These are phyloP conservation scores for Coreoperca whiteheadi DNA, from an alignment of 2,113 vertebrate genomes.

Conservation along the genomic window DNA sequence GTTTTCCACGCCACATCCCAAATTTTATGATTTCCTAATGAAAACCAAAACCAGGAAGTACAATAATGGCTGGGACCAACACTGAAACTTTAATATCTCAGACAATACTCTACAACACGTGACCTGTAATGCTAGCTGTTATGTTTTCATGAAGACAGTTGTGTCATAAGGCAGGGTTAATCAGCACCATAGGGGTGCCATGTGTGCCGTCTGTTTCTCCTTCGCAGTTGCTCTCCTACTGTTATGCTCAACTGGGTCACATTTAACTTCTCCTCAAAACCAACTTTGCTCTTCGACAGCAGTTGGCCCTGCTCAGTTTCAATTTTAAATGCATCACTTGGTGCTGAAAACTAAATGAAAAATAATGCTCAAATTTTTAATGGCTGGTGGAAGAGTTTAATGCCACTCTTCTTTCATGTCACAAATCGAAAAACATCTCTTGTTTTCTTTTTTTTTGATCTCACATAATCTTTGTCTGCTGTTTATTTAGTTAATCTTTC, in stretches of 20 bases:
- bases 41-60: constrained; percentile 32
- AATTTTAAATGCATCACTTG: constrained; percentile 20
- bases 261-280: constrained; percentile 37
- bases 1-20: constrained; percentile 54
- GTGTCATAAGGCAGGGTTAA: constrained; percentile 55
- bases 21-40: constrained; percentile 50
- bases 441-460: constrained; percentile 29
- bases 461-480: constrained; percentile 17
- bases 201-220: constrained; percentile 52
- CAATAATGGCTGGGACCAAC: constrained; percentile 29
- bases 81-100: constrained; percentile 20
- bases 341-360: constrained; percentile 19
- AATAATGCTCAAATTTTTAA: constrained; percentile 11
- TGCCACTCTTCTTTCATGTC: constrained; percentile 23
- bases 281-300: not conserved
- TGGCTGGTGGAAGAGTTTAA: constrained; percentile 8
- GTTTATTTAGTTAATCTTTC: constrained; percentile 48
- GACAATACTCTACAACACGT: not conserved
- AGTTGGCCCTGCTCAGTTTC: not conserved
- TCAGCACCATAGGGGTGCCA: constrained; percentile 48
- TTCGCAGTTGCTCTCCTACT: constrained; percentile 33
- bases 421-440: constrained; percentile 21
- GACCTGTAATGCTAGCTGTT: constrained; percentile 15
- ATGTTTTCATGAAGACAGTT: constrained; percentile 43
- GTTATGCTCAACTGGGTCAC: constrained; percentile 26